A percentile compares a stretch with the other conserved stretches of the same genome.
phyloP scores from a whole-genome alignment of 2,113 vertebrate genomes.

The Stercorarius parasiticus region DNA sequence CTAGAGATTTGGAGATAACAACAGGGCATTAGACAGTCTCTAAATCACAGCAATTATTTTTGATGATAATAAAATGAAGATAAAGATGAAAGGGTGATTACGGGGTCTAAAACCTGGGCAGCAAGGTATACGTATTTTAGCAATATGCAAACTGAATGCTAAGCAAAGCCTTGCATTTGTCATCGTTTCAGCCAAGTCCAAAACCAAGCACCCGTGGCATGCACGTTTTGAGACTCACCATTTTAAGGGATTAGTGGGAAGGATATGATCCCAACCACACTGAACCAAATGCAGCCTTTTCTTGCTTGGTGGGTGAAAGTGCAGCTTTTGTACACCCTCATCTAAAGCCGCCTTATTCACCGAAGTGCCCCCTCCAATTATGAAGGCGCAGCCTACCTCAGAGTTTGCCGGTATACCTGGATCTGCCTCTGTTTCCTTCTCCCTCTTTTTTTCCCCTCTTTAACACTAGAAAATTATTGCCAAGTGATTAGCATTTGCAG shows the following conservation, averaged over 20 bases:
- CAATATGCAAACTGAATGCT: not conserved
- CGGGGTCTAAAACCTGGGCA: constrained; percentile 18
- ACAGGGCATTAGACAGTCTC: constrained; percentile 34
- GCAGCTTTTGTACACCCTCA: not conserved
- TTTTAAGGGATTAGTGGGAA: not conserved
- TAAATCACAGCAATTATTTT: constrained; percentile 57
- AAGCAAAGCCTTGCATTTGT: not conserved
- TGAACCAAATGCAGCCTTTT: accelerated
- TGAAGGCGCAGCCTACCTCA: not conserved
- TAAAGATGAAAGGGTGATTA: constrained; percentile 40
- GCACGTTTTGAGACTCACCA: not conserved
- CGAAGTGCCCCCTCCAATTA: not conserved
- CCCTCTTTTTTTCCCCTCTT: not conserved
- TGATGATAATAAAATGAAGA: constrained; percentile 52
- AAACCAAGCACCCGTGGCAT: not conserved
- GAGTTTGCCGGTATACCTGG: not conserved
- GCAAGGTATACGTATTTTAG: not conserved
- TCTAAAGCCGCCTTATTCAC: not conserved
- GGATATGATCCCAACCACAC: not conserved
- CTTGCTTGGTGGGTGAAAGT: not conserved
- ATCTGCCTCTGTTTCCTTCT: not conserved
- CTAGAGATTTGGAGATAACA: constrained; percentile 21
- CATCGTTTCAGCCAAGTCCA: not conserved
- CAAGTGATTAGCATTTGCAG: not conserved
- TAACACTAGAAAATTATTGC: not conserved